Conservation (phyloP, 2,888 invertebrate species). For the Temnothorax rugatulus region DNA sequence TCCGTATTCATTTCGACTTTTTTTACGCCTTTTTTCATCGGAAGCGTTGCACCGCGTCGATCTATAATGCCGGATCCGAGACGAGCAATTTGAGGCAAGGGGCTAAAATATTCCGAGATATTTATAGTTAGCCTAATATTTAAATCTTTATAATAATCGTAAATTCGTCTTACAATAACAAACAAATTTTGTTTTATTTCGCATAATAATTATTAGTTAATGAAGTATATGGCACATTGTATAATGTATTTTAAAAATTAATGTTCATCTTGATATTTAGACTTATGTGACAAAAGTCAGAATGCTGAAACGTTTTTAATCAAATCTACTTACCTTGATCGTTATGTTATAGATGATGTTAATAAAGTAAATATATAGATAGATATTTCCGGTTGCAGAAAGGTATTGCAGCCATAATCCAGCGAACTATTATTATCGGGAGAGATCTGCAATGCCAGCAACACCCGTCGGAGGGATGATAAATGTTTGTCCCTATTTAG, state of each 20-base stretch:
- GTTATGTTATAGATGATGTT: neutral
- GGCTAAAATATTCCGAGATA: slow-evolving; percentile 8
- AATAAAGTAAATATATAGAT: no score
- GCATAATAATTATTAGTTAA: neutral
- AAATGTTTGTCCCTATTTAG: slow-evolving; percentile 77
- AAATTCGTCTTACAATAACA: neutral
- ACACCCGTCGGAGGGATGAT: slow-evolving; percentile 73
- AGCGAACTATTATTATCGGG: slow-evolving; percentile 72
- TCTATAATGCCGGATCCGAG: slow-evolving; percentile 15
- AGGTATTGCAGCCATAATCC: slow-evolving; percentile 54
- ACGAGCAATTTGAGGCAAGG: neutral
- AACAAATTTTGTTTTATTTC: slow-evolving; percentile 1
- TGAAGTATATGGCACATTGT: neutral
- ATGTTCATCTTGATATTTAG: neutral
- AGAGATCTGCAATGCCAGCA: slow-evolving; percentile 69
- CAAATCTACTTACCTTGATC: slow-evolving; percentile 1
- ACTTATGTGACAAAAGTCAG: neutral
- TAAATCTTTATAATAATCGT: neutral
- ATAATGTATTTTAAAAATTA: neutral
- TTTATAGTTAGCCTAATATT: neutral
- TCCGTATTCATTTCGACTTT: slow-evolving; percentile 41
- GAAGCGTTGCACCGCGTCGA: slow-evolving; percentile 13
- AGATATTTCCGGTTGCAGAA: slow-evolving; percentile 31
- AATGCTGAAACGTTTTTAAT: neutral
- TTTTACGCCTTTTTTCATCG: slow-evolving; percentile 11